Percentiles rank a stretch among this genome's conserved stretches.
These are phyloP conservation scores for Hepsetus odoe DNA, from an alignment of 2,113 vertebrate genomes.

Conservation along the genomic window DNA sequence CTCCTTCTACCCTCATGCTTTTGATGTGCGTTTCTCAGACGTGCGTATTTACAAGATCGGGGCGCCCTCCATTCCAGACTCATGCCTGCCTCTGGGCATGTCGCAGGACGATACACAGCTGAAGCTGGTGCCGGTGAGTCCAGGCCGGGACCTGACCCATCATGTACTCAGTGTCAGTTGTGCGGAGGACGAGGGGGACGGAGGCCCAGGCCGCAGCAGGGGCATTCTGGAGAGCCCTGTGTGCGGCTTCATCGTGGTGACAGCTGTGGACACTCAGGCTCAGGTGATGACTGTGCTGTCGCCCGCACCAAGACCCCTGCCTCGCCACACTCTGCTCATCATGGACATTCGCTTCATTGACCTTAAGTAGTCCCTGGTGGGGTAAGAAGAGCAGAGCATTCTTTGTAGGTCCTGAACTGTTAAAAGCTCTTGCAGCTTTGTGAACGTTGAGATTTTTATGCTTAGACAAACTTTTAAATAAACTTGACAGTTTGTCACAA, in stretches of 20 bases:
- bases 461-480: no score
- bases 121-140: slow-evolving; percentile 93
- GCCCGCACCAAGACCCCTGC: slow-evolving; percentile 89
- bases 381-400: no score
- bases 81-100: slow-evolving; percentile 95
- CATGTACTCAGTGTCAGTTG: slow-evolving; percentile 95
- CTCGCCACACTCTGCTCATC: slow-evolving; percentile 92
- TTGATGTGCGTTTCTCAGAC: slow-evolving; percentile 94
- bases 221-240: slow-evolving; percentile 87
- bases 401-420: neutral
- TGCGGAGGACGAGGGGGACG: slow-evolving; percentile 82
- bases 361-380: slow-evolving; percentile 88
- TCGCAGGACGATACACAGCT: slow-evolving; percentile 98
- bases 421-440: no score
- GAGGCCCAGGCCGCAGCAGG: slow-evolving; percentile 53
- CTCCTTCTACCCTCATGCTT: slow-evolving; percentile 94
- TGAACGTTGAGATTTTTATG: no score
- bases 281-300: slow-evolving; percentile 94
- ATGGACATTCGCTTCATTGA: slow-evolving; percentile 99
- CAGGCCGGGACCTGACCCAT: slow-evolving; percentile 94
- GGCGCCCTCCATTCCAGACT: slow-evolving; percentile 95
- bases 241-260: slow-evolving; percentile 95
- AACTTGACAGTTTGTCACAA: no score
- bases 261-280: slow-evolving; percentile 88
- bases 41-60: slow-evolving; percentile 98